Evolutionary conservation across 2,113 vertebrate species (phyloP), one percentile per base, ranked within the genome.

Genomic region (Myrmecophaga tridactyla): DNA sequence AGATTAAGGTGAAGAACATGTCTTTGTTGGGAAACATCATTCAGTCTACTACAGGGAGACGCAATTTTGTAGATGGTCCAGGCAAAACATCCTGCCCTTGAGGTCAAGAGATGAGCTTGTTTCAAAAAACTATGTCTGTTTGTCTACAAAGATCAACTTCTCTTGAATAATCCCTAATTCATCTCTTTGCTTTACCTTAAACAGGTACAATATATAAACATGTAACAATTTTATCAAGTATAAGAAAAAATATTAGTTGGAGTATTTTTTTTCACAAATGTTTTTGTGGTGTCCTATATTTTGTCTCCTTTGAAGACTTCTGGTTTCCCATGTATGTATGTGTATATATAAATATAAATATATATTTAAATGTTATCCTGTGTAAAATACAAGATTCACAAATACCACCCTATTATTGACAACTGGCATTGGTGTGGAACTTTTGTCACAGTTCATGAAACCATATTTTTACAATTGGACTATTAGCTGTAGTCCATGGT

Each of bases 121-220:
- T 83, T 63, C 3, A 86, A 34, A 83, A 56, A 43, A 0, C 4
- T 11, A 75, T 21, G 7, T 25, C 46, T 60, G 60, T 84, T 29
- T 96, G 60, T 84, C n/a, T 96, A 21, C 21, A 31, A 73, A 78
- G 41, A 73, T 84, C 58, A 91, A 12, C 18, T 36, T 87, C 4
- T 65, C 7, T 85, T 80, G 21, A 65, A 58, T 84, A 80, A 88
- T 36, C 46, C 29, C 77, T 85, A 91, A 90, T 90, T 93, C 7
- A 36, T 88, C 29, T 78, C 84, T 88, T 96, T 23, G 69, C 25
- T 94, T 91, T 92, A 41, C 58, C 11, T 91, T 89, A 53, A 58
- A 18, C 2, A 60, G 48, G 41, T 4, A 51, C 17, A 75, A 20
- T 53, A 65, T 84, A 58, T n/a, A 77, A 76, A 10, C 20, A 53